Evolutionary conservation across 2,888 invertebrate genomes (phyloP).

Genomic region (Clostera curtula): DNA sequence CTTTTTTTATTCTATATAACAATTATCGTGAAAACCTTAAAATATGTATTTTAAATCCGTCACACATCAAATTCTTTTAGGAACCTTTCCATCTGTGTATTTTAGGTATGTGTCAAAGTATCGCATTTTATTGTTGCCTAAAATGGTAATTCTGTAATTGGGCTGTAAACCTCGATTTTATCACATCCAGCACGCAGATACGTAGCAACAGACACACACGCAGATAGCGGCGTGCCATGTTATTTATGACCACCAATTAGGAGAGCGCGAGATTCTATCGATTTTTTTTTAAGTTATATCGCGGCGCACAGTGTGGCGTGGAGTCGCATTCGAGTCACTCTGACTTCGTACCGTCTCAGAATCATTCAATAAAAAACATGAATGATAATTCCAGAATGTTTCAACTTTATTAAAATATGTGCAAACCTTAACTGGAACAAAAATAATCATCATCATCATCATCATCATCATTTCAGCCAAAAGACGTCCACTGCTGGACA

Average conservation of each 20-base stretch:
- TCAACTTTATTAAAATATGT: too few species aligned
- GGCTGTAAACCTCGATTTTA: slow-evolving; percentile 17
- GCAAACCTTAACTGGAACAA: too few species aligned
- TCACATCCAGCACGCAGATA: slow-evolving; percentile 6
- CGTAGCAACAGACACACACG: slow-evolving; percentile 31
- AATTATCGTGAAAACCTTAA: too few species aligned
- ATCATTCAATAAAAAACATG: too few species aligned
- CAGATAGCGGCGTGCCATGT: slow-evolving; percentile 23
- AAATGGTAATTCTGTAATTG: slow-evolving; percentile 11
- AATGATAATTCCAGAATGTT: too few species aligned
- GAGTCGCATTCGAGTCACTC: slow-evolving; percentile 15
- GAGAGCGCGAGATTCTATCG: slow-evolving; percentile 51
- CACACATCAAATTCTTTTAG: too few species aligned
- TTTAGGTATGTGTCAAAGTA: neutral
- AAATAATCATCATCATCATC: too few species aligned
- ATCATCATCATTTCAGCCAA: too few species aligned
- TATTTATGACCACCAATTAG: slow-evolving; percentile 68
- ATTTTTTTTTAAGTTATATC: slow-evolving; percentile 28
- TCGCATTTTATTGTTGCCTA: slow-evolving; percentile 2
- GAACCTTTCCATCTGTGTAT: neutral
- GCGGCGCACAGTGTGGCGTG: slow-evolving; percentile 17
- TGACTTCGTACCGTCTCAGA: neutral
- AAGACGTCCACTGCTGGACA: too few species aligned
- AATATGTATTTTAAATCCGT: too few species aligned
- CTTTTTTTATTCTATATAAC: too few species aligned